Conservation (phyloP, 2,888 invertebrate genomes). For the Endotricha flammealis region DNA sequence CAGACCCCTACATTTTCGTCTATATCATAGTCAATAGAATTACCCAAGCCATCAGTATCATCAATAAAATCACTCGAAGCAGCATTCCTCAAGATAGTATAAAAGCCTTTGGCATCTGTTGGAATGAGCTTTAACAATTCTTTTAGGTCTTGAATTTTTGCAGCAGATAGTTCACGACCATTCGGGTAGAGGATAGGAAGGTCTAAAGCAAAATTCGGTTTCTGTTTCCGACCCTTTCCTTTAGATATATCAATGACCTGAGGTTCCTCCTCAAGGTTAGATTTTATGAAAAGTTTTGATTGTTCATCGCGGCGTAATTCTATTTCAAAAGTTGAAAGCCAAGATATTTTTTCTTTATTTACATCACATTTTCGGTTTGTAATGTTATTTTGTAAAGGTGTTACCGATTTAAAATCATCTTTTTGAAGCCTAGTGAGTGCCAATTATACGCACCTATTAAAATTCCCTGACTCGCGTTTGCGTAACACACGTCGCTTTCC, state of each 20-base stretch:
- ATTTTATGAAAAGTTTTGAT: slow-evolving; percentile 8
- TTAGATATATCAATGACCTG: slow-evolving; percentile 6
- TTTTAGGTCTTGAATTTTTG: slow-evolving; percentile 9
- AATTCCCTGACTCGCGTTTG: no score
- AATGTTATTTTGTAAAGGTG: slow-evolving; percentile 5
- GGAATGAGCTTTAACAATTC: slow-evolving; percentile 10
- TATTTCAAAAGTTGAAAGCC: slow-evolving; percentile 11
- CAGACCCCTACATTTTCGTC: no score
- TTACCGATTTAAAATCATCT: slow-evolving; percentile 5
- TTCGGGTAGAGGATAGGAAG: no score
- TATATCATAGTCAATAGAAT: no score
- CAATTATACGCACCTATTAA: no score
- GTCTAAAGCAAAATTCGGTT: not conserved
- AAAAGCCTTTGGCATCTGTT: no score
- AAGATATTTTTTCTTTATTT: slow-evolving; percentile 9
- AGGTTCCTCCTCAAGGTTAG: slow-evolving; percentile 2
- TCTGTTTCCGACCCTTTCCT: slow-evolving; percentile 7
- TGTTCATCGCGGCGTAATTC: slow-evolving; percentile 3
- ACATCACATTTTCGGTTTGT: slow-evolving; percentile 9
- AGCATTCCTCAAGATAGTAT: no score
- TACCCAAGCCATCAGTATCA: no score
- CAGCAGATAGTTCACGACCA: no score
- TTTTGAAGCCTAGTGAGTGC: slow-evolving; percentile 6
- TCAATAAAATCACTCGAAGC: no score
- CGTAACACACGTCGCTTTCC: no score